These are phyloP conservation scores for Lerema accius DNA, from an alignment of 1,140 invertebrate genomes.

Conservation along the genomic window DNA sequence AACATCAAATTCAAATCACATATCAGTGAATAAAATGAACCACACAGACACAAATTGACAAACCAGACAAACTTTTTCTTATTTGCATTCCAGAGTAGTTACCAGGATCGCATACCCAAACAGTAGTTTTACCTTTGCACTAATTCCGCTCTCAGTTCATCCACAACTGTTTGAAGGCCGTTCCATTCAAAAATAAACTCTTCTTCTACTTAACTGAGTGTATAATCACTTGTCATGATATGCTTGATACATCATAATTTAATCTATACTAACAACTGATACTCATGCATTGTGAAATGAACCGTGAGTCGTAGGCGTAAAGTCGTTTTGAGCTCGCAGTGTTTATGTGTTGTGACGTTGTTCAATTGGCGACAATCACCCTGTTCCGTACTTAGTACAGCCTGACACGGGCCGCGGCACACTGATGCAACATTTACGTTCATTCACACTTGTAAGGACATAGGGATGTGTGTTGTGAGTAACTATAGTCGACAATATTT, in stretches of 20 bases:
- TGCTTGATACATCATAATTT: slow-evolving; percentile 29
- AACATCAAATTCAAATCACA: no score
- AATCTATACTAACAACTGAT: slow-evolving; percentile 8
- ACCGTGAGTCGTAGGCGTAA: neutral
- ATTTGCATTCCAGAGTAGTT: slow-evolving; percentile 9
- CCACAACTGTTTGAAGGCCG: slow-evolving; percentile 33
- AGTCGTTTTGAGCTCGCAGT: slow-evolving; percentile 1
- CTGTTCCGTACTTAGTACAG: slow-evolving; percentile 72
- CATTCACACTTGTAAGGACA: slow-evolving; percentile 62
- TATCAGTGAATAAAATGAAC: no score
- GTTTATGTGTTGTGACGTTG: slow-evolving; percentile 25
- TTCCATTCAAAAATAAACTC: slow-evolving; percentile 30
- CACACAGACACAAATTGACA: neutral
- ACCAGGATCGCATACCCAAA: slow-evolving; percentile 38
- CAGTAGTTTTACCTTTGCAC: slow-evolving; percentile 52
- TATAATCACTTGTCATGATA: slow-evolving; percentile 32
- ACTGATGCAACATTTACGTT: slow-evolving; percentile 64
- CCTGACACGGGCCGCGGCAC: slow-evolving; percentile 62
- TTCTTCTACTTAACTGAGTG: slow-evolving; percentile 33
- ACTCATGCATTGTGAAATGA: neutral
- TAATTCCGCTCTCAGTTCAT: slow-evolving; percentile 49
- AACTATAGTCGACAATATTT: slow-evolving; percentile 14
- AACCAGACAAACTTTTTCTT: neutral
- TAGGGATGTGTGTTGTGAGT: slow-evolving; percentile 44
- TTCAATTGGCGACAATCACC: slow-evolving; percentile 30